Conservation (phyloP, 2,113 vertebrate genomes). For the Meles meles region DNA sequence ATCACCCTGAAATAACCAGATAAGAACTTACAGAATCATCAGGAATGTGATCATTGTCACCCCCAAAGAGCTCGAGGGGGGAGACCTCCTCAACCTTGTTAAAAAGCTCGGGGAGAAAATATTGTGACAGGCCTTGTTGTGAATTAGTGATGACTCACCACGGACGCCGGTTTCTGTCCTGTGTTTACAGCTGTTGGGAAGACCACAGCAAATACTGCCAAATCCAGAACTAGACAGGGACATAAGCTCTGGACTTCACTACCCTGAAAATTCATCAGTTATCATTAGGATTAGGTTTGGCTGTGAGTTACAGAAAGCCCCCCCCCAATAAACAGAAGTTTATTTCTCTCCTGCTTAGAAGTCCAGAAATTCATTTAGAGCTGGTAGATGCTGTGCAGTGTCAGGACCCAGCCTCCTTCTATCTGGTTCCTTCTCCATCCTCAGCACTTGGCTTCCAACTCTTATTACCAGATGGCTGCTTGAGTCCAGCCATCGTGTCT, state of each 20-base stretch:
- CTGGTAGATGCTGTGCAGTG: not conserved
- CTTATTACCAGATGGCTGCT: not conserved
- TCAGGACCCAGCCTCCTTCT: not conserved
- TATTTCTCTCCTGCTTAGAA: not conserved
- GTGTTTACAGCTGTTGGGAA: not conserved
- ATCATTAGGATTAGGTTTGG: not conserved
- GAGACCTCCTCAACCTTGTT: not conserved
- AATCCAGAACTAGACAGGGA: not conserved
- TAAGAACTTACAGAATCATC: not conserved
- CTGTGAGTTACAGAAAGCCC: not conserved
- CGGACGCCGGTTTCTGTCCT: not conserved
- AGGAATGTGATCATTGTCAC: not conserved
- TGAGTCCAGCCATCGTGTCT: not conserved
- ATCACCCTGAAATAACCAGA: not conserved
- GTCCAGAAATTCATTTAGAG: not conserved
- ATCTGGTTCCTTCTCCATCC: not conserved
- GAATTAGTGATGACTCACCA: not conserved
- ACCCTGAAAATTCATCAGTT: not conserved
- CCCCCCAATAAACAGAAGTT: not conserved
- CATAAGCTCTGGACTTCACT: not conserved
- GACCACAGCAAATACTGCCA: not conserved
- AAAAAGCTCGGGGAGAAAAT: slow-evolving; percentile 9
- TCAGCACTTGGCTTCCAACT: not conserved
- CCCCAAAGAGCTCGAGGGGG: not conserved
- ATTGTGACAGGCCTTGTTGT: not conserved